Evolutionary conservation across 2,113 vertebrate species (phyloP), one percentile per base, ranked within the genome.

Genomic region (Dicerorhinus sumatrensis): DNA sequence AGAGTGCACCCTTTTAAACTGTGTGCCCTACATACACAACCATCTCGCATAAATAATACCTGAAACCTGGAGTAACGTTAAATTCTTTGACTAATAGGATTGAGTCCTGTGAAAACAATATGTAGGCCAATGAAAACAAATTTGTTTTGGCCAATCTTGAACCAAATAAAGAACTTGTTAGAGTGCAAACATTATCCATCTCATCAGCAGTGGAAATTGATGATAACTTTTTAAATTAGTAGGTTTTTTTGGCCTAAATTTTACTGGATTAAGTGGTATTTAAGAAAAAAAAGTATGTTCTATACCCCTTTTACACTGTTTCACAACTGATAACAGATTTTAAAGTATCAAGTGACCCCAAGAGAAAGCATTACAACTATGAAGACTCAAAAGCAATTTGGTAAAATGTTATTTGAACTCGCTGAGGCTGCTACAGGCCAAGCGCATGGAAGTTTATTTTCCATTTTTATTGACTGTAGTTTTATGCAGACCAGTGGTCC

Each of bases 1-100:
- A 87, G 96, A 70, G 76, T 98, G 97, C 97, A 97, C 97, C 96
- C 67, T 95, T 92, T 98, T 96, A 98, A 98, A 98, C 96, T 85
- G 17, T 96, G 31, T 94, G 76, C 58, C 98, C 95, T 98, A 70
- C 89, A 81, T 97, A 85, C 95, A 97, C 88, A 98, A 95, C 67
- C 95, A 94, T 91, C 96, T 90, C 96, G 76, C 87, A 98, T 98
- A 98, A 98, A 83, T 98, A 98, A 95, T 69, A 96, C 4, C 75
- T 31, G 3, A 12, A 97, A 96, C 81, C 93, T 96, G 51, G 23
- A 97, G 96, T 73, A 97, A 96, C 3, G 62, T 97, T 89, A 75
- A 96, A 96, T 89, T 83, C 79, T 77, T 79, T 94, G 84, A 51
- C 93, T 97, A 97, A 94, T 90, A 96, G 65, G 96, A 97, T 87